A percentile compares a stretch with the other conserved stretches of the same genome.
phyloP scores from a whole-genome alignment of 2,113 vertebrate genomes.

The Piprites chloris region DNA sequence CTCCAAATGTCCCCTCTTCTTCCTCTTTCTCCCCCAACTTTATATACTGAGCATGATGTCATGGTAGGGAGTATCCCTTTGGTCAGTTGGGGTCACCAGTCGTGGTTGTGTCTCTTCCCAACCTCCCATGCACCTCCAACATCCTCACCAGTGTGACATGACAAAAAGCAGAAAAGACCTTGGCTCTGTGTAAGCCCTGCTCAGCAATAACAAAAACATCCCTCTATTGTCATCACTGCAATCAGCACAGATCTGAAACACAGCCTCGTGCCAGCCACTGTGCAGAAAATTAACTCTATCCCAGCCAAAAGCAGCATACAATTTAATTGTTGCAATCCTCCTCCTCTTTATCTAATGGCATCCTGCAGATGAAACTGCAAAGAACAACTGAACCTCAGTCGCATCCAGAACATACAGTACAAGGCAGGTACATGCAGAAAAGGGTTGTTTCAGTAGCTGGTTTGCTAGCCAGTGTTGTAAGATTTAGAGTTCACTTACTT shows the following conservation, averaged over 20 bases:
- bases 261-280: background rate
- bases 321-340: background rate
- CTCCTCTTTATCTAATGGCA: background rate
- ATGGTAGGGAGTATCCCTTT: background rate
- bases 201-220: background rate
- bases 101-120: background rate
- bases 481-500: background rate
- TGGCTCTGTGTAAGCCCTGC: background rate
- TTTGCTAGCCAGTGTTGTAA: background rate
- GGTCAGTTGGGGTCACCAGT: background rate
- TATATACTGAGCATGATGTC: background rate
- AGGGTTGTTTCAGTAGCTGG: background rate
- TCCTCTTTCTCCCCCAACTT: background rate
- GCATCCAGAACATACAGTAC: background rate
- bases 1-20: background rate
- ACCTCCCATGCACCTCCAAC: background rate
- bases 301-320: background rate
- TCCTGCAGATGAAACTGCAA: background rate
- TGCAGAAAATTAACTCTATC: background rate
- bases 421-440: background rate
- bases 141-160: background rate
- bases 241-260: background rate
- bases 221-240: background rate
- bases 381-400: background rate
- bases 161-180: background rate